These are phyloP conservation scores for Lethrus apterus DNA, from an alignment of 1,140 invertebrate species.

Conservation along the genomic window DNA sequence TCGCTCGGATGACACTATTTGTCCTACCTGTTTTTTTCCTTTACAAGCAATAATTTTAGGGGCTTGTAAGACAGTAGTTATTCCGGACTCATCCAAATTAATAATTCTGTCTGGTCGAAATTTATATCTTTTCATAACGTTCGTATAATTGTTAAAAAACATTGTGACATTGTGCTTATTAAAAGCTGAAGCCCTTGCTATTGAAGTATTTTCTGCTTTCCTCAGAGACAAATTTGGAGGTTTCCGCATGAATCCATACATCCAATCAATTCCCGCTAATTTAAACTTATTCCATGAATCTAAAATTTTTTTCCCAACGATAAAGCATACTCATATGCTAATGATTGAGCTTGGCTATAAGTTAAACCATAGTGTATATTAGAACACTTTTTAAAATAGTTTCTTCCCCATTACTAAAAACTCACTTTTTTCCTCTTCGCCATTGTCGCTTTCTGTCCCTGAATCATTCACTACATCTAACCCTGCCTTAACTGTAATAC, in stretches of 20 bases:
- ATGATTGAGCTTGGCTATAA: background rate
- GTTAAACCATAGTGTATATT: background rate
- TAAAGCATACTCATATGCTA: background rate
- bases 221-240: slow-evolving; percentile 3
- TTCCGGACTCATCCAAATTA: slow-evolving; percentile 45
- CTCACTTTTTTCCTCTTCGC: background rate
- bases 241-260: background rate
- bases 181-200: background rate
- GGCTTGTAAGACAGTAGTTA: slow-evolving; percentile 34
- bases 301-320: background rate
- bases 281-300: background rate
- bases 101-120: slow-evolving; percentile 30
- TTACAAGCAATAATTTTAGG: slow-evolving; percentile 31
- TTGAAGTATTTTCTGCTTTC: slow-evolving; percentile 5
- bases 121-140: background rate
- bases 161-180: background rate
- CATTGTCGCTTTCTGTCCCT: background rate
- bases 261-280: background rate
- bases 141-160: background rate
- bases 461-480: background rate
- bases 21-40: slow-evolving; percentile 35
- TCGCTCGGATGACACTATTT: slow-evolving; percentile 39
- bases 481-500: too few species aligned
- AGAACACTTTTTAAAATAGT: background rate
- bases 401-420: background rate